Evolutionary conservation across 2,113 vertebrate genomes (phyloP).

Genomic region (Corydoras maculifer): DNA sequence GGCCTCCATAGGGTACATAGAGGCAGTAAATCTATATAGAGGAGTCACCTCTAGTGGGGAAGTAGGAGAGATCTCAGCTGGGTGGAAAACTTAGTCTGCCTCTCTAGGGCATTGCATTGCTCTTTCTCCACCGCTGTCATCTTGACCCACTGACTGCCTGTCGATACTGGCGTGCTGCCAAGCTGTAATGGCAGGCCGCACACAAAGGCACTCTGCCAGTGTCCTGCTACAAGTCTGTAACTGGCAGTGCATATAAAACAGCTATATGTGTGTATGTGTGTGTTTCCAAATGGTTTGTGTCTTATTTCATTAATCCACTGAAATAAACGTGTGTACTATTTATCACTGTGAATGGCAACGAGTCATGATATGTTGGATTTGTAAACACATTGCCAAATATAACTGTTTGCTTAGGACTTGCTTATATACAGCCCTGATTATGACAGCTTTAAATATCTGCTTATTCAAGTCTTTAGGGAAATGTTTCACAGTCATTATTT

Average conservation of each 20-base stretch:
- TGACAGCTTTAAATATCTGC: too few species aligned
- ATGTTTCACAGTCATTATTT: too few species aligned
- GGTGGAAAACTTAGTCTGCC: constrained; percentile 22
- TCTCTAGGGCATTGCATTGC: constrained; percentile 31
- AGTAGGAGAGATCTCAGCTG: constrained; percentile 4
- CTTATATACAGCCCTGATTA: too few species aligned
- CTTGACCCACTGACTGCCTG: constrained; percentile 44
- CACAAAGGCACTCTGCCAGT: constrained; percentile 43
- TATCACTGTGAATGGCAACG: constrained; percentile 22
- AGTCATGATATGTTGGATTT: too few species aligned
- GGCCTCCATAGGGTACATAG: constrained; percentile 31
- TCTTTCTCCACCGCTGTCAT: constrained; percentile 42
- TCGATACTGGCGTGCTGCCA: constrained; percentile 43
- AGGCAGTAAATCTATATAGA: constrained; percentile 32
- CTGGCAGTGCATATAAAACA: constrained; percentile 41
- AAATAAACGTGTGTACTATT: too few species aligned
- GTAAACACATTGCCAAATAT: too few species aligned
- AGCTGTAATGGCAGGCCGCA: constrained; percentile 40
- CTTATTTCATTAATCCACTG: too few species aligned
- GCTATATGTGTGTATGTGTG: constrained; percentile 27
- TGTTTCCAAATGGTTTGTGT: constrained; percentile 30
- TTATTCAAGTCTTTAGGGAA: too few species aligned
- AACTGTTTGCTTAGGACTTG: too few species aligned
- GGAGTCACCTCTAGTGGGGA: constrained; percentile 25
- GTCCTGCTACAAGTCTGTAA: constrained; percentile 45